Conservation (phyloP, 2,888 invertebrate species). For the Perizoma flavofasciatum region DNA sequence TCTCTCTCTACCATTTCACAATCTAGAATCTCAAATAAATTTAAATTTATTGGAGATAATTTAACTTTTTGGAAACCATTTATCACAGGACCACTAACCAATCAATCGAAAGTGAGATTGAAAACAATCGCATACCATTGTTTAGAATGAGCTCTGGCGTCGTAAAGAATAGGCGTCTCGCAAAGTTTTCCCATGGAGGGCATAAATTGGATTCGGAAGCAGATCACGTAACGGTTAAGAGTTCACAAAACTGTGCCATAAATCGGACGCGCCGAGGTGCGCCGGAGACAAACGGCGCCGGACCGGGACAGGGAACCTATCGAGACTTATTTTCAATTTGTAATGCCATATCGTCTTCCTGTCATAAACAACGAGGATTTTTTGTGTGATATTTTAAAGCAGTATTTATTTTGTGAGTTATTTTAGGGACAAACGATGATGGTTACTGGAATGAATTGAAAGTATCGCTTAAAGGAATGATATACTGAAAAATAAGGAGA, state of each 20-base stretch:
- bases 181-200: constrained; percentile 79
- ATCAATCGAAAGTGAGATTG: constrained; percentile 40
- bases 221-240: constrained; percentile 84
- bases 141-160: constrained; percentile 53
- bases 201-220: constrained; percentile 83
- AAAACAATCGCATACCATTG: constrained; percentile 49
- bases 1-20: too few species aligned
- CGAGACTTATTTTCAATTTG: constrained; percentile 44
- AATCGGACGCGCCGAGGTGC: constrained; percentile 83
- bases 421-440: too few species aligned
- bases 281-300: constrained; percentile 81
- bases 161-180: constrained; percentile 78
- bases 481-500: too few species aligned
- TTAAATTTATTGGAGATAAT: not conserved
- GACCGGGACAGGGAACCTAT: constrained; percentile 48
- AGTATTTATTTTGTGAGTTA: too few species aligned
- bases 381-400: constrained; percentile 4
- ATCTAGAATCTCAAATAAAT: not conserved
- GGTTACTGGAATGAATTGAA: too few species aligned
- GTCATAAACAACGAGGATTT: constrained; percentile 26
- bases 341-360: constrained; percentile 21
- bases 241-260: constrained; percentile 84
- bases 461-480: too few species aligned
- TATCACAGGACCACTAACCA: constrained; percentile 18
- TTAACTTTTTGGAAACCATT: constrained; percentile 1